These are phyloP conservation scores for Aplysia californica DNA, from an alignment of 1,140 invertebrate species.

Conservation along the genomic window DNA sequence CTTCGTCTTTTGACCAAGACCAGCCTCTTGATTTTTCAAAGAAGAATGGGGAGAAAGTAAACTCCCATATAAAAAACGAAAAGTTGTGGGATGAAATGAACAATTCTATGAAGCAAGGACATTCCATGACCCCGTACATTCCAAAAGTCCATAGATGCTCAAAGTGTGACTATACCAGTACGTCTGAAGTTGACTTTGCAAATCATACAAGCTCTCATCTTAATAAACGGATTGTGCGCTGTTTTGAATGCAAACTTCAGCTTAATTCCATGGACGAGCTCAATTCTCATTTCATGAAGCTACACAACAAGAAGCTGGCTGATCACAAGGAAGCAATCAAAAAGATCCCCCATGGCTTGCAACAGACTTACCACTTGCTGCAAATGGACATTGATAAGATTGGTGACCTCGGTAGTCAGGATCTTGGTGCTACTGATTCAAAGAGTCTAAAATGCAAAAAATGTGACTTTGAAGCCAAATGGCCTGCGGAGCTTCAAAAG, in stretches of 20 bases:
- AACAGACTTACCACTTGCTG: constrained; percentile 62
- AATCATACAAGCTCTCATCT: constrained; percentile 61
- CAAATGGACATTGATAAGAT: constrained; percentile 61
- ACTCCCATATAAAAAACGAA: constrained; percentile 39
- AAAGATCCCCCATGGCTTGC: constrained; percentile 60
- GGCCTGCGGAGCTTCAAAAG: constrained; percentile 67
- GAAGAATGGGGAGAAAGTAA: constrained; percentile 36
- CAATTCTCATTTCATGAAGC: constrained; percentile 58
- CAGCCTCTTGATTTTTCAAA: constrained; percentile 62
- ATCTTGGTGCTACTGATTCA: constrained; percentile 41
- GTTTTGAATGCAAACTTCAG: constrained; percentile 61
- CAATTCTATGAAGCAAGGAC: neutral
- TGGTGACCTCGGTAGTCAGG: constrained; percentile 47
- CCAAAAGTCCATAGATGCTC: constrained; percentile 39
- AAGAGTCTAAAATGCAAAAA: constrained; percentile 63
- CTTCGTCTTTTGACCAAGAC: constrained; percentile 27
- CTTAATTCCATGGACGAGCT: constrained; percentile 60
- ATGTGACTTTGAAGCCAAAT: constrained; percentile 66
- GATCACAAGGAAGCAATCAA: constrained; percentile 61
- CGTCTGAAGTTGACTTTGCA: constrained; percentile 56
- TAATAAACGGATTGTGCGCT: constrained; percentile 61
- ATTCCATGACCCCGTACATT: neutral
- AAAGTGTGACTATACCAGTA: constrained; percentile 56
- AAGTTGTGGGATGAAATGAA: constrained; percentile 31
- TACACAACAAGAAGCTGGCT: constrained; percentile 55